phyloP scores from a whole-genome alignment of 2,797 vertebrate species.

The Diceros bicornis region DNA sequence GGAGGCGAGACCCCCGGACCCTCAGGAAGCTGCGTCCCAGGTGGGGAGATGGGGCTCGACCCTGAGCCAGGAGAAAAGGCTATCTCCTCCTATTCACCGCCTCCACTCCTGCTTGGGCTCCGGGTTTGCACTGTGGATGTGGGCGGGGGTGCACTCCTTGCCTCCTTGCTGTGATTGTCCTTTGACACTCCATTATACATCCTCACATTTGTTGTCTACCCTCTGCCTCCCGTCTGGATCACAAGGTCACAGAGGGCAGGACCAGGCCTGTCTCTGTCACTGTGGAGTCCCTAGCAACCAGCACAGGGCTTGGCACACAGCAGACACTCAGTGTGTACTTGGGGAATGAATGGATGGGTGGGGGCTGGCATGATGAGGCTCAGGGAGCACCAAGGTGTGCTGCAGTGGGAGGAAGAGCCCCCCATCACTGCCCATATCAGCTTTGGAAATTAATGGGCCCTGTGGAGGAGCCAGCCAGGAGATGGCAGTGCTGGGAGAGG shows the following conservation, averaged over 20 bases:
- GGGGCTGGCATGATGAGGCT: neutral
- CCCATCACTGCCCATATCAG: neutral
- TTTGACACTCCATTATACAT: neutral
- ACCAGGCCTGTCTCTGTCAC: neutral
- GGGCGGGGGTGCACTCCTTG: neutral
- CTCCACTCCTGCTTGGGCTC: neutral
- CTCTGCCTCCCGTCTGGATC: neutral
- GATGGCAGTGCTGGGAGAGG: slow-evolving; percentile 82
- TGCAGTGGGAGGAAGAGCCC: neutral
- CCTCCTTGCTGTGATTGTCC: neutral
- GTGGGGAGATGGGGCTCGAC: neutral
- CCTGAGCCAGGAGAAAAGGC: neutral
- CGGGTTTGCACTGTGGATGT: neutral
- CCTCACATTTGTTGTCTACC: neutral
- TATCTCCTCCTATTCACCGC: neutral
- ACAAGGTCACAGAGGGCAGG: neutral
- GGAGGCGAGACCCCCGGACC: neutral
- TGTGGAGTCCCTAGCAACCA: neutral
- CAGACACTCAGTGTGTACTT: neutral
- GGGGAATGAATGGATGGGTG: neutral
- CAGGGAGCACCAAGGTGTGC: neutral
- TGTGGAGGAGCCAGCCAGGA: slow-evolving; percentile 51
- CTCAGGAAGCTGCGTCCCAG: neutral
- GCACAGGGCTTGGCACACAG: neutral
- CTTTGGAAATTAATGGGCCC: slow-evolving; percentile 80